phyloP scores from a whole-genome alignment of 1,140 invertebrate species.

The Holotrichia oblita region DNA sequence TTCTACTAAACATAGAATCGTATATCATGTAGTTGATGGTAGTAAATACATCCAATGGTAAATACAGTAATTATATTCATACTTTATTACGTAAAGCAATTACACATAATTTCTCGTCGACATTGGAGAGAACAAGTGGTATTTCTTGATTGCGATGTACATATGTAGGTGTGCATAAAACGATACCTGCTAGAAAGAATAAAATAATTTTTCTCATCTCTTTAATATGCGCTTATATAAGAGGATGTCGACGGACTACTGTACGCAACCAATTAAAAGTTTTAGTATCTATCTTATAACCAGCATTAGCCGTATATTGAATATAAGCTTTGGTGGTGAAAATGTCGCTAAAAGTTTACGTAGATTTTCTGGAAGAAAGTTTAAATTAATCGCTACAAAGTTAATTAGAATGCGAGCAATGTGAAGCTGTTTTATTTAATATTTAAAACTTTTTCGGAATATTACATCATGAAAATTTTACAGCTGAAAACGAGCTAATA shows the following conservation, averaged over 20 bases:
- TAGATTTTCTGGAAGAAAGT: background rate
- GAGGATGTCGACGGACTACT: background rate
- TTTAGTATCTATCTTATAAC: background rate
- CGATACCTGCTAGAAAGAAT: background rate
- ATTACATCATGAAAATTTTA: no score
- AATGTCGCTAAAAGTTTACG: background rate
- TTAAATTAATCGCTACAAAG: background rate
- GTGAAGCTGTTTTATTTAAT: background rate
- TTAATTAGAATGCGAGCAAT: background rate
- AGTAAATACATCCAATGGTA: background rate
- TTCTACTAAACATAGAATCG: no score
- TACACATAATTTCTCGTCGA: slow-evolving; percentile 4
- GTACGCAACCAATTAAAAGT: slow-evolving; percentile 7
- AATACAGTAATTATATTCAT: background rate
- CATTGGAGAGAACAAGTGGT: slow-evolving; percentile 20
- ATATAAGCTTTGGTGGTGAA: background rate
- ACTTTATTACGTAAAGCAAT: background rate
- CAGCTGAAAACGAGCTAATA: no score
- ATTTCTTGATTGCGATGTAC: background rate
- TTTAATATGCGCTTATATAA: slow-evolving; percentile 10
- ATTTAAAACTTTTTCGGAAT: background rate
- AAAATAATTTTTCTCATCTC: background rate
- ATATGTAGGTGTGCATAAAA: background rate
- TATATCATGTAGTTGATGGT: no score
- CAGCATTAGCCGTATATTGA: background rate